Conservation (phyloP, 2,888 invertebrate species). For the Bembecia ichneumoniformis region DNA sequence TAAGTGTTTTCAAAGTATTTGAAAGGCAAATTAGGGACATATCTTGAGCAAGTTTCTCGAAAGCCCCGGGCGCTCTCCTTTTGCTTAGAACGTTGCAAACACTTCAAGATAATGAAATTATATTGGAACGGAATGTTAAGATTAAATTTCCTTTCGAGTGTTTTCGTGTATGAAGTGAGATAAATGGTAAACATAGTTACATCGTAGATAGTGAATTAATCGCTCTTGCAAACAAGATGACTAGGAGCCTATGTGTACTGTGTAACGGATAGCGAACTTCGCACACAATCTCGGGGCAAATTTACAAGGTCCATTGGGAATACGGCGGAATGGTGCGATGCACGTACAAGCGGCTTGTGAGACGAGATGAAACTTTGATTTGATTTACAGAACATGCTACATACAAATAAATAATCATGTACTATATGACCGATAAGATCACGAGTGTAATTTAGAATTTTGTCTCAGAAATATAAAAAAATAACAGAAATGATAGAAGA, state of each 20-base stretch:
- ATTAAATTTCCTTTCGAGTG: neutral
- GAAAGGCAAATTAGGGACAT: constrained; percentile 66
- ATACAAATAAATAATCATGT: neutral
- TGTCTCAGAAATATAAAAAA: too few relatives aligned
- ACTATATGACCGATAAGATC: neutral
- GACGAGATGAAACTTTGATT: constrained; percentile 19
- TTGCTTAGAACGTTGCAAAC: constrained; percentile 38
- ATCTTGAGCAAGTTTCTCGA: constrained; percentile 41
- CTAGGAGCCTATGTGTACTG: constrained; percentile 10
- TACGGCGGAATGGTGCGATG: constrained; percentile 10
- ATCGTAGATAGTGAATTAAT: constrained; percentile 35
- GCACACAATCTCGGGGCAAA: constrained; percentile 41
- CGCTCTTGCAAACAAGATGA: constrained; percentile 38
- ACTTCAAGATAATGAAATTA: constrained; percentile 49
- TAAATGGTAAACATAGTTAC: constrained; percentile 39
- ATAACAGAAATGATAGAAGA: too few relatives aligned
- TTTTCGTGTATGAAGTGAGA: neutral
- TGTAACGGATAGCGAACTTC: constrained; percentile 26
- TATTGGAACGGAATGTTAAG: constrained; percentile 6
- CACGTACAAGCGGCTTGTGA: constrained; percentile 10
- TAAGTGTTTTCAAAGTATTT: constrained; percentile 58
- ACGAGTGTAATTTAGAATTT: too few relatives aligned
- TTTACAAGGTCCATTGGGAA: constrained; percentile 35
- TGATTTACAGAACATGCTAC: constrained; percentile 8
- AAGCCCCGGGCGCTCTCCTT: constrained; percentile 18